Conservation (phyloP, 1,140 invertebrate genomes). For the Homalodisca vitripennis region DNA sequence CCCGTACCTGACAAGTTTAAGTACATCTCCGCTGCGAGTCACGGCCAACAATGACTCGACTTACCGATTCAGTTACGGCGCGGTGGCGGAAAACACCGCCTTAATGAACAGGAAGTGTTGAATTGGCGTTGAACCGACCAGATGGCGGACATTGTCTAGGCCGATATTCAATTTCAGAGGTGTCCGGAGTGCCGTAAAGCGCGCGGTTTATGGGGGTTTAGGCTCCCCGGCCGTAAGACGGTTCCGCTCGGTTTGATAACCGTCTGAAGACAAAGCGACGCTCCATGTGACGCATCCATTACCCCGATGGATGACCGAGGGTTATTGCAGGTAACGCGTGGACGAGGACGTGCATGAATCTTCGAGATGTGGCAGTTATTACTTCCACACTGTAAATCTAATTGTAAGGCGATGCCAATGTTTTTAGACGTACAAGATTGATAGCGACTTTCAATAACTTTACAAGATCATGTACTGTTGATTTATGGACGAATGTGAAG, state of each 20-base stretch:
- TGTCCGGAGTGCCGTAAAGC: not conserved
- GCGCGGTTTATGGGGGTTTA: not conserved
- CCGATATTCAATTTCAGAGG: conserved; percentile 10
- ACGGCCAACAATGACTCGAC: not conserved
- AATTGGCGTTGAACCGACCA: not conserved
- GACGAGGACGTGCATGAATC: not conserved
- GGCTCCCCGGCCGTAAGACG: not conserved
- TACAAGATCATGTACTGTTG: too few species aligned
- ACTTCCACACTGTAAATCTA: too few species aligned
- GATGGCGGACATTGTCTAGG: conserved; percentile 7
- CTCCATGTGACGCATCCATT: not conserved
- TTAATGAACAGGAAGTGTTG: conserved; percentile 4
- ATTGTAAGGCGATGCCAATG: too few species aligned
- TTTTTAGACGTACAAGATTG: too few species aligned
- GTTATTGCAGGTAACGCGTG: not conserved
- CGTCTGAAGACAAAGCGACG: too few species aligned
- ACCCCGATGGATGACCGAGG: not conserved
- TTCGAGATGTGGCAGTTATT: too few species aligned
- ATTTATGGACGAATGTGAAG: too few species aligned
- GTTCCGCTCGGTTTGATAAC: not conserved
- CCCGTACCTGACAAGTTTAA: conserved; percentile 7
- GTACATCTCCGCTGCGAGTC: conserved; percentile 13
- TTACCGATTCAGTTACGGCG: too few species aligned
- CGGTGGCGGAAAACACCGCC: conserved; percentile 6
- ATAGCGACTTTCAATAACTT: too few species aligned